Evolutionary conservation across 2,888 invertebrate genomes (phyloP), one percentile per base, ranked within the genome.

Genomic region (Hipparchia semele): DNA sequence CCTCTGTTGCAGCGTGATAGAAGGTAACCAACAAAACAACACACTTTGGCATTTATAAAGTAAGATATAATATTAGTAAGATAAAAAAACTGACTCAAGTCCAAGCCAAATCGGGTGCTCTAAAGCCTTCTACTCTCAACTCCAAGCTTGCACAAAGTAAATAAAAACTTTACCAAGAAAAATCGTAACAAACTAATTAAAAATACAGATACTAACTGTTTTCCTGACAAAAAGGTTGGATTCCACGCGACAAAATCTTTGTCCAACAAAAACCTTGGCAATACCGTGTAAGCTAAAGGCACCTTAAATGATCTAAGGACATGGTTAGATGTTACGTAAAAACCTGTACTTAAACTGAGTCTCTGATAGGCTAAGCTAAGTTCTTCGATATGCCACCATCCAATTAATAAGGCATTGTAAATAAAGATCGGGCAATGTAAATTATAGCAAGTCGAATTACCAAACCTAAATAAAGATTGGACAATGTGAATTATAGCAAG

Each of bases 251-350:
- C 10, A 49, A 53, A 65, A 51, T 65, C 10, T 53, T 53, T 65
- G 53, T 51, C 5, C 1, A 33, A 33, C 51, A 67, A 68, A 61
- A 68, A 71, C 65, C 54, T 67, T 60, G 64, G 49, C 33, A 51
- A 45, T 65, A 59, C 68, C 64, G 49, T 71, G 59, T 60, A 60
- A 60, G 59, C 12, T 23, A 2, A 23, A 10, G 10, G 59, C 39
- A 39, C 33, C 59, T 39, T 60, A 74, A 59, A 59, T 13, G 72
- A 53, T 54, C 58, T 68, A 49, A 71, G 71, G 73, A 71, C 71
- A 68, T 68, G 68, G 61, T 71, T 23, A 60, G 56, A 33, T 33
- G 65, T 65, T 12, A 58, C 13, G 23, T 58, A 67, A 67, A 67
- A 67, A 67, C 46, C 46, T 58, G 56, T 58, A 46, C 61, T 46